These are phyloP conservation scores for Xestia ashworthii DNA, from an alignment of 2,888 invertebrate species.

Conservation along the genomic window DNA sequence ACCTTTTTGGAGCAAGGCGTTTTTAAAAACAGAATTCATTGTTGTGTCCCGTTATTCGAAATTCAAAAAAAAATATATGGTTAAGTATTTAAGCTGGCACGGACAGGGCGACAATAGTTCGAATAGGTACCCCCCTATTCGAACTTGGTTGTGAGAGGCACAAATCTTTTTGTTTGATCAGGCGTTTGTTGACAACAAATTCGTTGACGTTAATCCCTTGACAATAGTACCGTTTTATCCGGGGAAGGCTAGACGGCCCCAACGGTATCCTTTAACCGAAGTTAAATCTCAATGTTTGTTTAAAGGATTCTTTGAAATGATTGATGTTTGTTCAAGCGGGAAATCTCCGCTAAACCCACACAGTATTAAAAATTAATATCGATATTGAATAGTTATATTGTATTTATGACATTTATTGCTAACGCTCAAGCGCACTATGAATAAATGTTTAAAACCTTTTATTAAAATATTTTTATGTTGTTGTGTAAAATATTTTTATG, in stretches of 20 bases:
- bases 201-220: slow-evolving; percentile 89
- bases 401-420: slow-evolving; percentile 59
- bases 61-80: slow-evolving; percentile 71
- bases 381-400: slow-evolving; percentile 43
- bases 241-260: slow-evolving; percentile 76
- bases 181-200: slow-evolving; percentile 89
- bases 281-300: slow-evolving; percentile 84
- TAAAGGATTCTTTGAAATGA: slow-evolving; percentile 80
- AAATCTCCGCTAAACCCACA: slow-evolving; percentile 58
- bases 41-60: slow-evolving; percentile 72
- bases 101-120: slow-evolving; percentile 80
- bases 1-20: slow-evolving; percentile 64
- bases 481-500: not conserved
- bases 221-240: slow-evolving; percentile 87
- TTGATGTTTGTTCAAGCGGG: slow-evolving; percentile 71
- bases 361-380: slow-evolving; percentile 62
- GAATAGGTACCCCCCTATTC: slow-evolving; percentile 81
- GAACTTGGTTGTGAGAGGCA: slow-evolving; percentile 77
- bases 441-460: slow-evolving; percentile 20
- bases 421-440: slow-evolving; percentile 18
- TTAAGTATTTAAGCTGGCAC: slow-evolving; percentile 81
- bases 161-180: slow-evolving; percentile 89
- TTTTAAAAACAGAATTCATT: slow-evolving; percentile 68
- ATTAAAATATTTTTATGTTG: not conserved
- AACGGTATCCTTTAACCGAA: slow-evolving; percentile 81